Base-by-base conservation (phyloP, 1,140 invertebrate species). In the Apolygus lucorum region DNA sequence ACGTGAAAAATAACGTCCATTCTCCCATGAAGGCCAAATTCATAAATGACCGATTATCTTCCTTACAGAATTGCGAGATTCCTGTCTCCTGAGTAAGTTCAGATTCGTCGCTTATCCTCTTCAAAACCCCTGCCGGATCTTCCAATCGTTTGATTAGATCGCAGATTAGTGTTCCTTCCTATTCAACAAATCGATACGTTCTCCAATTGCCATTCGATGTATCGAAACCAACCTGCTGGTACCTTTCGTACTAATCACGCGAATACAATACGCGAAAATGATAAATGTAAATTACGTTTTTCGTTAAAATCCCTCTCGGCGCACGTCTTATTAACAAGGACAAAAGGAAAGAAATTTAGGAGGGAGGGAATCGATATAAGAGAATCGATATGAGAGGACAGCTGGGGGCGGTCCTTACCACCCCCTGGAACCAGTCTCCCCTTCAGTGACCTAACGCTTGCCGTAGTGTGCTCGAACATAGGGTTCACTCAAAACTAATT, bases 391-490 rank as follows among this genome's bases (percentile, higher is more conserved):
- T 4, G 4, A 17, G 34, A 42, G 34, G 34, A 8, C 17, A 42
- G 17, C 34, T 42, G 34, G 34, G 34, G 34, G 34, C 34, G 34
- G 34, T 42, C 34, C 4, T 42, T 42, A 59, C 54, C 54, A 59
- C 11, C 54, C 54, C 54, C 54, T 59, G 54, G 13, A 17, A 13
- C 4, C 54, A 14, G 54, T 59, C 54, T 17, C 54, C 54, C 54
- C 22, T 59, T 59, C 22, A 59, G 54, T 59, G 54, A 22, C 54
- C 54, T 21, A 17, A 59, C 54, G 22, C 54, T 59, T 59, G 54
- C 54, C 54, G 54, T 59, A 17, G 54, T 17, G 54, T 59, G 54
- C 54, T 59, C 54, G 13, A 59, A 14, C 54, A 21, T 59, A 59
- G 11, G 22, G 54, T 59, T 59, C 54, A 59, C 22, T 59, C 54